Percentiles rank a stretch among this genome's conserved stretches.
Evolutionary conservation across 2,888 invertebrate species (phyloP).

Genomic region (Apodemia zela): DNA sequence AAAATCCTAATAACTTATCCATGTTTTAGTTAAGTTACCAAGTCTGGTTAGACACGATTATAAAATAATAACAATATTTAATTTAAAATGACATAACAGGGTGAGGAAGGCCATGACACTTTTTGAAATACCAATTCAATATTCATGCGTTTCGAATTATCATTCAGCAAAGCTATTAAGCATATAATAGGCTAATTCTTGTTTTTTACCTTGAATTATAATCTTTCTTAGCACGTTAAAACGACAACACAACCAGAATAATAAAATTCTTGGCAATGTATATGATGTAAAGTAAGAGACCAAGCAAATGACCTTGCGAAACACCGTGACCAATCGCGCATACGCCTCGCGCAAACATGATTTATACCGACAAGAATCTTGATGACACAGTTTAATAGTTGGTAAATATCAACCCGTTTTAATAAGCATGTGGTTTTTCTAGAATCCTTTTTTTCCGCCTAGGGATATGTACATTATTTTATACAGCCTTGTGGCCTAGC

Average conservation of each 20-base stretch:
- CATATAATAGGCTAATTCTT: slow-evolving; percentile 13
- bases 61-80: background rate
- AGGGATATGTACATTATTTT: too few relatives aligned
- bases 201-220: slow-evolving; percentile 16
- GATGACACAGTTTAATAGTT: slow-evolving; percentile 26
- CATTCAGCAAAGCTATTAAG: background rate
- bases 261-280: slow-evolving; percentile 26
- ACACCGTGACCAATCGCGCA: slow-evolving; percentile 49
- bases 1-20: too few relatives aligned
- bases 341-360: slow-evolving; percentile 48
- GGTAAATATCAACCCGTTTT: slow-evolving; percentile 12
- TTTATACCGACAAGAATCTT: slow-evolving; percentile 43
- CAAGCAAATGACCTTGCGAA: slow-evolving; percentile 52
- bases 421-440: slow-evolving; percentile 5
- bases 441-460: background rate
- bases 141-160: slow-evolving; percentile 14
- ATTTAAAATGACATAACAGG: background rate
- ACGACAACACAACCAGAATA: slow-evolving; percentile 20
- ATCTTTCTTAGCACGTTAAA: slow-evolving; percentile 16
- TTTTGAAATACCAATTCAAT: background rate
- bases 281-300: slow-evolving; percentile 30
- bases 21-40: too few relatives aligned
- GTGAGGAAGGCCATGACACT: background rate
- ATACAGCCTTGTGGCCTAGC: too few relatives aligned
- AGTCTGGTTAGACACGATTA: too few relatives aligned